phyloP scores from a whole-genome alignment of 2,888 invertebrate species.

The Noctuana brunneofusca region DNA sequence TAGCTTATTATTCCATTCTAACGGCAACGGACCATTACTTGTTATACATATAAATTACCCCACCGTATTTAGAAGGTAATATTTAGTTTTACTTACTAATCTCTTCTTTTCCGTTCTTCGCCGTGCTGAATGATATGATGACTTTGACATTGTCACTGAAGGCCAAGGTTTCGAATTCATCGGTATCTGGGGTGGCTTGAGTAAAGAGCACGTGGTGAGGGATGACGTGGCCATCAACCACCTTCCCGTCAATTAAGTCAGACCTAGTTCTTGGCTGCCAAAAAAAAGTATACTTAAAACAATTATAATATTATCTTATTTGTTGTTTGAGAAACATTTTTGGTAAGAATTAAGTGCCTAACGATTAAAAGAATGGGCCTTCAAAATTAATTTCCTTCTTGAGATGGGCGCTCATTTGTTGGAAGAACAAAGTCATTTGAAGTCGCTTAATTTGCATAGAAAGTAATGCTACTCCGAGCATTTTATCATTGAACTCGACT shows the following conservation, averaged over 20 bases:
- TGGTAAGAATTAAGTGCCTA: not conserved
- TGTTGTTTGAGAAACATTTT: not conserved
- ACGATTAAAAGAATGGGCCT: not conserved
- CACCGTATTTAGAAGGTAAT: not conserved
- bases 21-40: not conserved
- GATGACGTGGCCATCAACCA: conserved; percentile 95
- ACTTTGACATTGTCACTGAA: conserved; percentile 93
- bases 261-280: conserved; percentile 86
- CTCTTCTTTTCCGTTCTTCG: conserved; percentile 85
- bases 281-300: conserved; percentile 23
- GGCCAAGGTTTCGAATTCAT: conserved; percentile 90
- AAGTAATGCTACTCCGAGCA: conserved; percentile 1
- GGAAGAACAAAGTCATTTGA: not conserved
- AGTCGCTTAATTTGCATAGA: conserved; percentile 8
- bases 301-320: not conserved
- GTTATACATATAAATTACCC: no score
- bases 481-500: not conserved
- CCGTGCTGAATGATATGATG: conserved; percentile 89
- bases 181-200: conserved; percentile 88
- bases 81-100: conserved; percentile 81
- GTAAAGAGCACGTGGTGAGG: conserved; percentile 94
- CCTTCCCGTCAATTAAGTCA: conserved; percentile 90
- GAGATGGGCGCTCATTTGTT: conserved; percentile 4
- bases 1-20: not conserved
- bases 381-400: conserved; percentile 4